Percentiles rank a stretch among this genome's conserved stretches.
Evolutionary conservation across 2,888 invertebrate genomes (phyloP).

Genomic region (Gnatocerus cornutus): DNA sequence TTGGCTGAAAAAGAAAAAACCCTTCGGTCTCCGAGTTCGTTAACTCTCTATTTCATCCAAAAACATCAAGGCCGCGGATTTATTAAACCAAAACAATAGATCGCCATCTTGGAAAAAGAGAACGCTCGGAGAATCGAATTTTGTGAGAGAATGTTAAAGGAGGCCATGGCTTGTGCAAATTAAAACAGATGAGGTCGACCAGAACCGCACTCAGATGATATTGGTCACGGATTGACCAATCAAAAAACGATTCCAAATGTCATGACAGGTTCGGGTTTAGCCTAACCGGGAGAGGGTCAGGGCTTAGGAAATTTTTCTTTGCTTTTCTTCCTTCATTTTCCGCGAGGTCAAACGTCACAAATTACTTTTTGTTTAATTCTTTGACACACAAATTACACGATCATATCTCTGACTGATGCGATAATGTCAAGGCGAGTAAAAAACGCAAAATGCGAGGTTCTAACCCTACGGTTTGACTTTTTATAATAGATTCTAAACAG

Average conservation of each 20-base stretch:
- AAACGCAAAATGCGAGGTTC: not conserved
- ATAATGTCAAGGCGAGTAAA: not conserved
- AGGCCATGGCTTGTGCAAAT: conserved; percentile 60
- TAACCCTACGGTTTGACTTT: not conserved
- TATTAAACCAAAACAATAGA: conserved; percentile 11
- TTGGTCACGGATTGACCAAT: conserved; percentile 46
- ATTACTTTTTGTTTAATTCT: conserved; percentile 2
- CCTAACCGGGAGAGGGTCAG: conserved; percentile 26
- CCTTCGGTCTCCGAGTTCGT: conserved; percentile 24
- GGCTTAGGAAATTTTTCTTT: conserved; percentile 16
- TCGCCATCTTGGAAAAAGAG: conserved; percentile 28
- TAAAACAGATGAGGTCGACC: conserved; percentile 51
- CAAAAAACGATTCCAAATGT: conserved; percentile 36
- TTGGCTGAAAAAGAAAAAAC: conserved; percentile 23
- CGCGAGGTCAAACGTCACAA: not conserved
- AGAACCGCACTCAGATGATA: conserved; percentile 45
- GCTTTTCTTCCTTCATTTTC: not conserved
- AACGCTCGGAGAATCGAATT: conserved; percentile 24
- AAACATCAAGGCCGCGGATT: conserved; percentile 6
- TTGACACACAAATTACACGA: conserved; percentile 1
- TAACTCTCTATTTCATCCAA: conserved; percentile 8
- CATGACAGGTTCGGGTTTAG: conserved; percentile 27
- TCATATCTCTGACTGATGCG: not conserved
- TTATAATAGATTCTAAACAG: no score
- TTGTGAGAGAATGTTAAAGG: conserved; percentile 44